Evolutionary conservation across 1,140 invertebrate genomes (phyloP).

Genomic region (Saccostrea cuccullata): DNA sequence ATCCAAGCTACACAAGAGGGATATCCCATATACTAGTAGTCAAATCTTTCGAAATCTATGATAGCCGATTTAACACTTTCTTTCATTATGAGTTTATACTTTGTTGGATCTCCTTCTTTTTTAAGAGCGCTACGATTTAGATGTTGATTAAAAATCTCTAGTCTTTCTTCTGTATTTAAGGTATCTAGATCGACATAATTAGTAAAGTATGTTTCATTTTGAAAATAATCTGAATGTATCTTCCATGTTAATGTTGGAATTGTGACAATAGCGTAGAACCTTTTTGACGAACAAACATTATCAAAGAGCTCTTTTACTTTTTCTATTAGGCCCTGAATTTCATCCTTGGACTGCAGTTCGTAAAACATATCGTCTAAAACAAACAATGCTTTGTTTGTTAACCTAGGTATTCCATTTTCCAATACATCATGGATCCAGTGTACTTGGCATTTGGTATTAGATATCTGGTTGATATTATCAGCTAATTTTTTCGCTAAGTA

Average conservation of each 20-base stretch:
- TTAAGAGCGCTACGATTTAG: not conserved
- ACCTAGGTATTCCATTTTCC: not conserved
- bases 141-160: not conserved
- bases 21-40: not conserved
- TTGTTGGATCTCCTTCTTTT: not conserved
- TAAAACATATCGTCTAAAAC: not conserved
- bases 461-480: not conserved
- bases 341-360: not conserved
- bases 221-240: not conserved
- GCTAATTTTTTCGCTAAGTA: not conserved
- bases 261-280: not conserved
- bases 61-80: not conserved
- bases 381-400: not conserved
- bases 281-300: not conserved
- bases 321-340: not conserved
- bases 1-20: not conserved
- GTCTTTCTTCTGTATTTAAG: not conserved
- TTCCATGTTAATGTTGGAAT: not conserved
- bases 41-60: not conserved
- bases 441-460: too few species aligned
- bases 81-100: not conserved
- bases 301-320: not conserved
- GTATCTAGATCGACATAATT: not conserved
- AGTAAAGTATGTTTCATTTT: not conserved
- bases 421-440: not conserved